Conservation (phyloP, 2,113 vertebrate genomes). For the sheep (Ovis aries) region ARS-UI_Ramb_v3.0 NC_056054.1:139869501-139870000, state of each 20-base stretch:
- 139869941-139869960: neutral
- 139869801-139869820: neutral
- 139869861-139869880: neutral
- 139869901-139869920: neutral
- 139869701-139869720: neutral
- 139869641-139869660: neutral
- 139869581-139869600: neutral
- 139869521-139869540: neutral
- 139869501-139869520: neutral
- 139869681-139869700: neutral
- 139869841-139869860: rapidly evolving
- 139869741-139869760: neutral
- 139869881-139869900: neutral
- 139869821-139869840: neutral
- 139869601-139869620: neutral
- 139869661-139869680: neutral
- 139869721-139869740: neutral
- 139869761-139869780: neutral
- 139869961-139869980: neutral
- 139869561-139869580: neutral
- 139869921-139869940: neutral
- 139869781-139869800: neutral
- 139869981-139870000: neutral
- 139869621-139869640: neutral
- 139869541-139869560: neutral